Percentiles rank a stretch among this genome's conserved stretches.
Evolutionary conservation across 2,113 vertebrate genomes (phyloP).

Genomic region (Pygoscelis adeliae): DNA sequence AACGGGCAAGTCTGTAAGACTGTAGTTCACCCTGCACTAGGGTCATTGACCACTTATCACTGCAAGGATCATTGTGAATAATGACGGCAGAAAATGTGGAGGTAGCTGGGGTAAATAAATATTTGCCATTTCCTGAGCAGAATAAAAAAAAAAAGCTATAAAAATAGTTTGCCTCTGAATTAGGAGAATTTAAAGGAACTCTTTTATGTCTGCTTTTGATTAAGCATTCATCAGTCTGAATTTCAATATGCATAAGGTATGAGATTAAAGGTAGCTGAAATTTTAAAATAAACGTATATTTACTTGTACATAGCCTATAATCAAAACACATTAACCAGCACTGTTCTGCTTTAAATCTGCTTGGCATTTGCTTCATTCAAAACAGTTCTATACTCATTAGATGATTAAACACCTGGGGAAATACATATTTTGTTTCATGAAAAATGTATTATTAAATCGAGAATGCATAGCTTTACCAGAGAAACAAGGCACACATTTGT

Average conservation of each 20-base stretch:
- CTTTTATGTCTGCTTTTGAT: background rate
- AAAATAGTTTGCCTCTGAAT: background rate
- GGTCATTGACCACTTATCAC: slow-evolving; percentile 38
- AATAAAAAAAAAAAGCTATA: background rate
- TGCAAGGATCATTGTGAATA: background rate
- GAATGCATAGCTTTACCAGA: background rate
- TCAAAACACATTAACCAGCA: background rate
- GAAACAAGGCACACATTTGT: background rate
- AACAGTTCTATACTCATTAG: background rate
- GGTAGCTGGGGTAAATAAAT: background rate
- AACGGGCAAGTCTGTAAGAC: background rate
- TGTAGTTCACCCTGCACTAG: background rate
- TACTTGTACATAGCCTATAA: background rate
- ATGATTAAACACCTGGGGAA: background rate
- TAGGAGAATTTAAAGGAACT: background rate
- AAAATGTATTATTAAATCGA: background rate
- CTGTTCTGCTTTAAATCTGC: background rate
- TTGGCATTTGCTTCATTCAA: background rate
- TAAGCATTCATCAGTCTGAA: background rate
- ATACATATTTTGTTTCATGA: background rate
- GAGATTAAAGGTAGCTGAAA: background rate
- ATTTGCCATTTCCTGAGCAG: background rate
- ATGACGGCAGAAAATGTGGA: background rate
- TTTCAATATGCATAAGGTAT: background rate
- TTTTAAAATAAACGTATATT: background rate